Percentiles rank a stretch among this genome's conserved stretches.
Conservation (phyloP, 2,888 invertebrate species). For the Elegia similella region DNA sequence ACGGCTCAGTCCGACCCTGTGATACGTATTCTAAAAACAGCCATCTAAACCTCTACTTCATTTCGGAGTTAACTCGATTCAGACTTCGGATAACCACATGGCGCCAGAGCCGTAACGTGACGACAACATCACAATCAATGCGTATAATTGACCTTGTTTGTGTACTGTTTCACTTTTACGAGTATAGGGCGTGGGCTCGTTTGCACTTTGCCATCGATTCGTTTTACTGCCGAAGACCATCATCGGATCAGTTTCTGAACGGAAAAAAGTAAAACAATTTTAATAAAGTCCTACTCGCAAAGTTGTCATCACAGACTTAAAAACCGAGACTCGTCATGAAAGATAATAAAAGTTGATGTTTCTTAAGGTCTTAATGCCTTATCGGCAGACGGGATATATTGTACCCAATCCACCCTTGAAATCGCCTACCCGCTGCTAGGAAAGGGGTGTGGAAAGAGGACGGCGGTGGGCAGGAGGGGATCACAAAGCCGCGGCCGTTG, state of each 20-base stretch:
- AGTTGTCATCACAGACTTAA: slow-evolving; percentile 43
- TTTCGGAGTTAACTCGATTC: not conserved
- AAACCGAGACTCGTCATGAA: slow-evolving; percentile 55
- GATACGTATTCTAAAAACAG: no score
- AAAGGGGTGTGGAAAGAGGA: slow-evolving; percentile 31
- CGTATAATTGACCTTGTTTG: slow-evolving; percentile 3
- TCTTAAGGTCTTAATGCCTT: slow-evolving; percentile 63
- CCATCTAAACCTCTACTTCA: not conserved
- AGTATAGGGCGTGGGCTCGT: not conserved
- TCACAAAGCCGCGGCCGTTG: slow-evolving; percentile 71
- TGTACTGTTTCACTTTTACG: not conserved
- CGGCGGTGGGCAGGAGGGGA: slow-evolving; percentile 37
- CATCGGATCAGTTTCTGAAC: not conserved
- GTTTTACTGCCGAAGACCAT: not conserved
- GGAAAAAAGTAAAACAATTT: not conserved
- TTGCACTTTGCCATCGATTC: not conserved
- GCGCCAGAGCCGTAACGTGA: slow-evolving; percentile 1
- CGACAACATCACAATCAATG: slow-evolving; percentile 1
- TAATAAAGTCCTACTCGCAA: slow-evolving; percentile 28
- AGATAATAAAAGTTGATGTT: slow-evolving; percentile 58
- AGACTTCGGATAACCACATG: not conserved
- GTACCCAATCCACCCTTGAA: slow-evolving; percentile 66
- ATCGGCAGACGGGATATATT: slow-evolving; percentile 60
- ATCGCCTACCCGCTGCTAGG: slow-evolving; percentile 59
- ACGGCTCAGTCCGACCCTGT: no score